These are phyloP conservation scores for Trissoscelio sp. DNA, from an alignment of 2,888 invertebrate genomes.

Conservation along the genomic window DNA sequence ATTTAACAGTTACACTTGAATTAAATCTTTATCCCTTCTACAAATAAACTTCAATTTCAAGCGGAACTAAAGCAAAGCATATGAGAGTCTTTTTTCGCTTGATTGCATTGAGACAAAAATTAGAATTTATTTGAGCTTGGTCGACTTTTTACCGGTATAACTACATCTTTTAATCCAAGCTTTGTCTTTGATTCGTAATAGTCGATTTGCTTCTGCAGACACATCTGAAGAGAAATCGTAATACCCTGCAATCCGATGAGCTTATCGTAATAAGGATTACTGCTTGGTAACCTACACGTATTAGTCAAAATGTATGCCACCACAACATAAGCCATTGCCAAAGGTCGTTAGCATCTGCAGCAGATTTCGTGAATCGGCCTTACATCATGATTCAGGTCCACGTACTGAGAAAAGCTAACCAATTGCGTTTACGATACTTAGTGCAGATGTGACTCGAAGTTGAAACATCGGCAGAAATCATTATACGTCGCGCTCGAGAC, in stretches of 20 bases:
- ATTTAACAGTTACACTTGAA: too few relatives aligned
- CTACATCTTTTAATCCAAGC: conserved; percentile 29
- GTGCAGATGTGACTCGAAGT: conserved; percentile 38
- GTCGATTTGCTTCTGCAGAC: conserved; percentile 25
- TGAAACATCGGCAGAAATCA: background rate
- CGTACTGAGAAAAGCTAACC: conserved; percentile 30
- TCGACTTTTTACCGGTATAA: too few relatives aligned
- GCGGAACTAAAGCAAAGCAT: too few relatives aligned
- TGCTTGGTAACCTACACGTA: conserved; percentile 37
- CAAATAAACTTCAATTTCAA: too few relatives aligned
- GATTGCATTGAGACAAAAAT: too few relatives aligned
- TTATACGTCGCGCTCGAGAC: conserved; percentile 7
- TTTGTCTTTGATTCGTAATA: conserved; percentile 27
- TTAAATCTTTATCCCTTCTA: too few relatives aligned
- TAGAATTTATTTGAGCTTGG: too few relatives aligned
- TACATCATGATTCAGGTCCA: conserved; percentile 30
- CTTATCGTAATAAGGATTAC: conserved; percentile 67
- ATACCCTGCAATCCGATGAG: conserved; percentile 48
- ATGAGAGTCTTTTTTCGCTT: too few relatives aligned
- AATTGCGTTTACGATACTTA: conserved; percentile 38
- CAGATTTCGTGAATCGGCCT: conserved; percentile 43
- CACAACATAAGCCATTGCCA: conserved; percentile 46
- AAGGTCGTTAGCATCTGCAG: conserved; percentile 40
- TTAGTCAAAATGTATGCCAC: conserved; percentile 47
- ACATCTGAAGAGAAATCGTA: conserved; percentile 40